Evolutionary conservation across 2,113 vertebrate species (phyloP).

Genomic region (Gobius niger): DNA sequence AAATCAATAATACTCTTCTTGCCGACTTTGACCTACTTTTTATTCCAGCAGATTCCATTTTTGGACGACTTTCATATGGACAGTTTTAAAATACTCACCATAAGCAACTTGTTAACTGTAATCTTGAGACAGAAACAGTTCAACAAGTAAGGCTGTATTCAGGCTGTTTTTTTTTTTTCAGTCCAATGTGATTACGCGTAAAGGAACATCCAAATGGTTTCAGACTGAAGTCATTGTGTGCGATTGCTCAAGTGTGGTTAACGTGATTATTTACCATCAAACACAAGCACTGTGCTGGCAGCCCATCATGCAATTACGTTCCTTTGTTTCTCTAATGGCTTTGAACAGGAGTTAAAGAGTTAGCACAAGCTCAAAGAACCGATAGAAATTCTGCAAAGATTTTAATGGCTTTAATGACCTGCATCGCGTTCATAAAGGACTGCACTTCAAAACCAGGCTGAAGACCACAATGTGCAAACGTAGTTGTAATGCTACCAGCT

Average conservation of each 20-base stretch:
- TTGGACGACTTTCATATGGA: slow-evolving; percentile 55
- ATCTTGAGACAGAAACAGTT: slow-evolving; percentile 45
- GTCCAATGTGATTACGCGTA: slow-evolving; percentile 40
- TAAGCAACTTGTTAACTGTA: slow-evolving; percentile 30
- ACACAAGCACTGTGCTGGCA: slow-evolving; percentile 7
- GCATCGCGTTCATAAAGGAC: neutral
- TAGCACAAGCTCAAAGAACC: neutral
- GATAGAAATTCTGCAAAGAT: neutral
- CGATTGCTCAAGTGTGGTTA: slow-evolving; percentile 55
- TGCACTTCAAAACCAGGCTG: slow-evolving; percentile 5
- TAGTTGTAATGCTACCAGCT: slow-evolving; percentile 23
- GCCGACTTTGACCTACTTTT: slow-evolving; percentile 67
- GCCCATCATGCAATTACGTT: slow-evolving; percentile 2
- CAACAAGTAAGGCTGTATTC: slow-evolving; percentile 52
- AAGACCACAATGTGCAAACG: neutral
- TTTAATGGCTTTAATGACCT: neutral
- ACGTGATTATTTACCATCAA: slow-evolving; percentile 46
- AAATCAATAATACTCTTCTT: slow-evolving; percentile 28
- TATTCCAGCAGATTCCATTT: slow-evolving; percentile 48
- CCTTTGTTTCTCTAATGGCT: slow-evolving; percentile 20
- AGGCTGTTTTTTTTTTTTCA: slow-evolving; percentile 51
- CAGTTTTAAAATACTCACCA: slow-evolving; percentile 24
- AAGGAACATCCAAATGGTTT: slow-evolving; percentile 43
- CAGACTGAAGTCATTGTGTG: slow-evolving; percentile 48
- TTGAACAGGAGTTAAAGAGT: slow-evolving; percentile 2